phyloP scores from a whole-genome alignment of 2,888 invertebrate species.

The Acronicta leporina region DNA sequence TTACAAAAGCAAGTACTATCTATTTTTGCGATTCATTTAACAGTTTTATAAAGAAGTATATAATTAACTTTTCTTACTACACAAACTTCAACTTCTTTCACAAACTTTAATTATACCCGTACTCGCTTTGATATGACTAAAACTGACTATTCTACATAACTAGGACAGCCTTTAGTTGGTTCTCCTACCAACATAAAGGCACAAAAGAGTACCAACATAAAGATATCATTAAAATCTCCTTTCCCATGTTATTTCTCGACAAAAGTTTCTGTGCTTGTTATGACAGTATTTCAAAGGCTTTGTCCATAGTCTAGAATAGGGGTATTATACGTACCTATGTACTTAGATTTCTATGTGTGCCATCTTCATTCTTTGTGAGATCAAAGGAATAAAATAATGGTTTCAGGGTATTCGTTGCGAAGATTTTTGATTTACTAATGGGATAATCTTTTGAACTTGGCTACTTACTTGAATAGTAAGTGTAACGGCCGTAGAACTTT shows the following conservation, averaged over 20 bases:
- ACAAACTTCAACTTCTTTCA: constrained; percentile 2
- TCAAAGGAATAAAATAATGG: constrained; percentile 29
- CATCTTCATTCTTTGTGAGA: constrained; percentile 31
- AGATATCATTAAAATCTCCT: constrained; percentile 61
- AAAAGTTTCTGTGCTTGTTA: constrained; percentile 58
- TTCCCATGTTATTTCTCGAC: constrained; percentile 49
- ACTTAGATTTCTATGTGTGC: constrained; percentile 29
- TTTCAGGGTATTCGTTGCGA: background rate
- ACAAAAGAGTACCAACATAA: constrained; percentile 45
- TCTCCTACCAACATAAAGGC: constrained; percentile 31
- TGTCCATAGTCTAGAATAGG: constrained; percentile 44
- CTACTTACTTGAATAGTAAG: too few species aligned
- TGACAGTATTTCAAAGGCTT: constrained; percentile 52
- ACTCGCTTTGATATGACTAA: constrained; percentile 14
- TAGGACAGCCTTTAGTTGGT: constrained; percentile 30
- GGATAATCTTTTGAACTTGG: too few species aligned
- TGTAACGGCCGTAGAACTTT: too few species aligned
- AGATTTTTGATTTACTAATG: background rate
- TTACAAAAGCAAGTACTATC: too few species aligned
- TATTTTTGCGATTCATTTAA: too few species aligned
- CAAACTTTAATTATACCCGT: background rate
- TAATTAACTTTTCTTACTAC: too few species aligned
- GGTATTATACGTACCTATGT: constrained; percentile 23
- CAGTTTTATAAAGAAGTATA: too few species aligned
- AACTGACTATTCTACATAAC: constrained; percentile 24